Percentiles rank a stretch among this genome's conserved stretches.
These are phyloP conservation scores for Camponotus vicinus DNA, from an alignment of 1,140 invertebrate genomes.

Conservation along the genomic window DNA sequence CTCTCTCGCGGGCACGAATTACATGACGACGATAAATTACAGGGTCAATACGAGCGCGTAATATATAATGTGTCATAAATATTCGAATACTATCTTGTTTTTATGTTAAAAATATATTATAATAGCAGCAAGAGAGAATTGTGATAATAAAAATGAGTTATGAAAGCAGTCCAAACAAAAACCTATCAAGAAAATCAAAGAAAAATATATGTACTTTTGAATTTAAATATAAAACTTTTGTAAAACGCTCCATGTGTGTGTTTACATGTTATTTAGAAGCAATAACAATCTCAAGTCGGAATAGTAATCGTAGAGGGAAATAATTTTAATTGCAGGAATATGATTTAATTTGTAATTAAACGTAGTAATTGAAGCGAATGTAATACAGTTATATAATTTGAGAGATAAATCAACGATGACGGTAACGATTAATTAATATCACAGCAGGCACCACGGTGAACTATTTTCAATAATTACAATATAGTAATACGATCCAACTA, in stretches of 20 bases:
- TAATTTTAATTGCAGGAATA: background rate
- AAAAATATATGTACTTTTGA: no score
- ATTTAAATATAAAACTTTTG: no score
- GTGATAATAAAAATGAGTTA: constrained; percentile 6
- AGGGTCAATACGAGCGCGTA: constrained; percentile 9
- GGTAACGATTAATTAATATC: constrained; percentile 36
- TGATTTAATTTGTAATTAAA: constrained; percentile 23
- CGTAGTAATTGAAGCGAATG: constrained; percentile 5
- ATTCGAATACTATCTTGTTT: constrained; percentile 31
- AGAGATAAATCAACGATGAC: constrained; percentile 18
- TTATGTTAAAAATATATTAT: background rate
- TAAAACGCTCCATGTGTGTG: no score
- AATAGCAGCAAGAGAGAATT: constrained; percentile 13
- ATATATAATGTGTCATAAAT: constrained; percentile 19
- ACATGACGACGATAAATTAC: constrained; percentile 63
- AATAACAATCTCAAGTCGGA: no score
- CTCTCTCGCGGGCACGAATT: constrained; percentile 5
- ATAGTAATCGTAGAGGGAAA: no score
- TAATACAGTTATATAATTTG: background rate
- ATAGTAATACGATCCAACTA: constrained; percentile 5
- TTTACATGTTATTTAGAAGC: no score
- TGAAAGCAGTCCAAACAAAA: background rate
- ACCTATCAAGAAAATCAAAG: no score
- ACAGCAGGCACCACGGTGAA: background rate
- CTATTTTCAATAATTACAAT: constrained; percentile 19